Evolutionary conservation across 1,140 invertebrate genomes (phyloP).

Genomic region (Pemphigus obesinymphae): DNA sequence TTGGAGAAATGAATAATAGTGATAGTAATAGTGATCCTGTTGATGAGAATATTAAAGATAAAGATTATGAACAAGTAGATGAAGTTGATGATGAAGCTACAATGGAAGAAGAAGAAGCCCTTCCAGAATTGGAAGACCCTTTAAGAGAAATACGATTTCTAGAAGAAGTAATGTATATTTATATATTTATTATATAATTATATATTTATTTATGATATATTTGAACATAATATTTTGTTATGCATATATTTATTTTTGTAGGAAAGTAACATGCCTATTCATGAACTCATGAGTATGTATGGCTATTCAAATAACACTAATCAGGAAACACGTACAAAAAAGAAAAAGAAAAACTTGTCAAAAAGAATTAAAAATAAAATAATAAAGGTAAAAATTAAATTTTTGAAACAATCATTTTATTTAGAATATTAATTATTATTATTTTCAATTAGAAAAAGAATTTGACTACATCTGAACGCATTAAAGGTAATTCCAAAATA

Average conservation of each 20-base stretch:
- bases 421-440: background rate
- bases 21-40: no score
- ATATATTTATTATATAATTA: background rate
- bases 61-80: conserved; percentile 26
- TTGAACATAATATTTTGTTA: background rate
- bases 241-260: background rate
- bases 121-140: conserved; percentile 32
- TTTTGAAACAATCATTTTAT: background rate
- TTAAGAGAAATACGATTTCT: conserved; percentile 18
- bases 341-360: background rate
- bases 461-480: background rate
- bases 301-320: background rate
- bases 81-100: conserved; percentile 36
- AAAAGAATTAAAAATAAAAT: conserved; percentile 23
- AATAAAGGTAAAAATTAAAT: background rate
- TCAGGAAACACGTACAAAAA: background rate
- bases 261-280: conserved; percentile 30
- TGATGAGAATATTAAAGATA: background rate
- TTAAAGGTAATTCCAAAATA: background rate
- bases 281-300: conserved; percentile 33
- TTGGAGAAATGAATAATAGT: background rate
- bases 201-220: background rate
- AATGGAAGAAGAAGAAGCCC: conserved; percentile 39
- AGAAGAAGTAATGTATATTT: conserved; percentile 13
- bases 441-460: background rate